These are phyloP conservation scores for Chaetoderma sp. DNA, from an alignment of 2,888 invertebrate genomes.

Conservation along the genomic window DNA sequence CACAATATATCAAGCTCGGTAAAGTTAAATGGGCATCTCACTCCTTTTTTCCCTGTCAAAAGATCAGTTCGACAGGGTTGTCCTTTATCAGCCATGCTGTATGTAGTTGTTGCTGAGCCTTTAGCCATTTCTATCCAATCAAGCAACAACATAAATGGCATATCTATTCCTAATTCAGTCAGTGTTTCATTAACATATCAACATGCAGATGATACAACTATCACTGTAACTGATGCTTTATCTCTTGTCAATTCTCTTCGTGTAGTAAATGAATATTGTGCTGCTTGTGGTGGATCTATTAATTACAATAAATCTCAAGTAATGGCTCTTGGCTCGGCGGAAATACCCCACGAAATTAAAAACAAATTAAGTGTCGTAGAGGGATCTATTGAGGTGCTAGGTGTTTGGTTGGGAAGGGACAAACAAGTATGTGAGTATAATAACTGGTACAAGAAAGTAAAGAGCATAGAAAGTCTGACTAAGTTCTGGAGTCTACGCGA, in stretches of 20 bases:
- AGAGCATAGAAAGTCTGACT: neutral
- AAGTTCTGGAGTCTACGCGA: neutral
- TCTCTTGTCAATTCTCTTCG: slow-evolving; percentile 3
- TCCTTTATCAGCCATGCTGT: slow-evolving; percentile 1
- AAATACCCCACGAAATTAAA: no score
- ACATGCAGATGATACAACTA: slow-evolving; percentile 22
- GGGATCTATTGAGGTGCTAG: neutral
- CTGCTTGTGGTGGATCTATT: slow-evolving; percentile 27
- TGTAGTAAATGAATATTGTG: slow-evolving; percentile 5
- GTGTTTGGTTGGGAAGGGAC: neutral
- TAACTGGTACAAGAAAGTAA: neutral
- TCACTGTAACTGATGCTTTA: neutral
- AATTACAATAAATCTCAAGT: slow-evolving; percentile 16
- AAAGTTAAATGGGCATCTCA: neutral
- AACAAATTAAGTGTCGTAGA: neutral
- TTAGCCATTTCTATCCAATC: neutral
- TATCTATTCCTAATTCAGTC: slow-evolving; percentile 20
- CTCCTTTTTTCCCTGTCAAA: neutral
- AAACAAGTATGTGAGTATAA: neutral
- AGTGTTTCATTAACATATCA: neutral
- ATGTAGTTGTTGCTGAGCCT: slow-evolving; percentile 1
- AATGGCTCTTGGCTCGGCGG: neutral
- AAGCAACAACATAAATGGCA: slow-evolving; percentile 14
- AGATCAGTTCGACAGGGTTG: slow-evolving; percentile 1
- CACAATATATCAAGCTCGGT: neutral